Percentiles rank a stretch among this genome's conserved stretches.
Conservation (phyloP, 2,888 invertebrate genomes). For the Eugnorisma glareosa region DNA sequence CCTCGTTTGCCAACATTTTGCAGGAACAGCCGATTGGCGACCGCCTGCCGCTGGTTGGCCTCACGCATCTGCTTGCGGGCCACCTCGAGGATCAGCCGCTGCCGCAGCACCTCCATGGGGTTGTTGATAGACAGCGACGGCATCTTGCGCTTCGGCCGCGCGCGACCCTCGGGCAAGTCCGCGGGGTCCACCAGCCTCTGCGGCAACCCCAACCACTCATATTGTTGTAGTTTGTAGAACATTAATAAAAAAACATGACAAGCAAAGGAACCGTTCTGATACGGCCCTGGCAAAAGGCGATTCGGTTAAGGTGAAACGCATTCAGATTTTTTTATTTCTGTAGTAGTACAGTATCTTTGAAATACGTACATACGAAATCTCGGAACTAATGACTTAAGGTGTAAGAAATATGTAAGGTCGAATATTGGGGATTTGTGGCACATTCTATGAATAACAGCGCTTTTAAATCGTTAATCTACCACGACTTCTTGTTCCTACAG, state of each 20-base stretch:
- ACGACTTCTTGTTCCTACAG: background rate
- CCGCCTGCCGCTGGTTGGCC: slow-evolving; percentile 92
- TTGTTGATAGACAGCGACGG: slow-evolving; percentile 96
- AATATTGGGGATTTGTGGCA: background rate
- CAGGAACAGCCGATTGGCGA: slow-evolving; percentile 93
- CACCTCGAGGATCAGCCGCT: slow-evolving; percentile 95
- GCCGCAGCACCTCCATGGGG: slow-evolving; percentile 96
- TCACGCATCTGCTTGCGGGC: slow-evolving; percentile 95
- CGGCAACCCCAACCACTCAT: slow-evolving; percentile 56
- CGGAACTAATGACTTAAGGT: background rate
- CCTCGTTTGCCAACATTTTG: slow-evolving; percentile 95
- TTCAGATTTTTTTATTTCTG: background rate
- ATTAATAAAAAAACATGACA: background rate
- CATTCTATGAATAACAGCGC: background rate
- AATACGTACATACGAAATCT: background rate
- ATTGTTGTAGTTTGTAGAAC: slow-evolving; percentile 37
- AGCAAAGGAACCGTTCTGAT: background rate
- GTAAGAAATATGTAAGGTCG: background rate
- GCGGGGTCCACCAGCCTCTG: slow-evolving; percentile 76
- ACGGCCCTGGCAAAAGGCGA: background rate
- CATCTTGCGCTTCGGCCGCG: slow-evolving; percentile 91
- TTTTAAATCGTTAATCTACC: background rate
- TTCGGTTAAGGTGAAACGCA: background rate
- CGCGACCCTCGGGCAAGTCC: slow-evolving; percentile 78
- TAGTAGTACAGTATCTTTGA: background rate